Conservation (phyloP, 2,888 invertebrate genomes). For the Aspidapion aeneum region DNA sequence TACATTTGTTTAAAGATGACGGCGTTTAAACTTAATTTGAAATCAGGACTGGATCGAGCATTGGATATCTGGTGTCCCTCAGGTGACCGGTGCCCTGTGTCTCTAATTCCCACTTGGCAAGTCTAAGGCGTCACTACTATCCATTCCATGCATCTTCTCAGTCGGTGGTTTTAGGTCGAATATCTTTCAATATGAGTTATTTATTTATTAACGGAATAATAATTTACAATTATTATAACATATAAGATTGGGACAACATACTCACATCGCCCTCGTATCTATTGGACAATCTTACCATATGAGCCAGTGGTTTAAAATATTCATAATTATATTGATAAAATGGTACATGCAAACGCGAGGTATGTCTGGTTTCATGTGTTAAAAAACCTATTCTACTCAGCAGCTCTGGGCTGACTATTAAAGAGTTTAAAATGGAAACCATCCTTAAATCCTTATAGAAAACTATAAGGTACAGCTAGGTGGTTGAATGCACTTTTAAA, state of each 20-base stretch:
- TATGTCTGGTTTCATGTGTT: no score
- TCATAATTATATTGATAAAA: neutral
- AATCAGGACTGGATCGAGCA: no score
- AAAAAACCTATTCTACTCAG: neutral
- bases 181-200: no score
- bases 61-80: no score
- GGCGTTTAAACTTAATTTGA: no score
- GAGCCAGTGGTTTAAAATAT: neutral
- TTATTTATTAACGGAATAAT: neutral
- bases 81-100: no score
- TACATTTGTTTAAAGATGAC: no score
- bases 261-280: neutral
- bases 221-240: neutral
- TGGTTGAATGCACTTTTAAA: neutral
- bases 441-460: neutral
- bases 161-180: no score
- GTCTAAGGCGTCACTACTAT: no score
- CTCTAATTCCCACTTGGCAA: no score
- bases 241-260: neutral
- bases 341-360: no score
- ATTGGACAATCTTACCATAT: neutral
- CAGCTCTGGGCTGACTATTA: neutral
- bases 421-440: neutral
- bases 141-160: no score
- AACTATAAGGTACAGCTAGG: neutral